phyloP scores from a whole-genome alignment of 2,113 vertebrate genomes.

The Elephas maximus region DNA sequence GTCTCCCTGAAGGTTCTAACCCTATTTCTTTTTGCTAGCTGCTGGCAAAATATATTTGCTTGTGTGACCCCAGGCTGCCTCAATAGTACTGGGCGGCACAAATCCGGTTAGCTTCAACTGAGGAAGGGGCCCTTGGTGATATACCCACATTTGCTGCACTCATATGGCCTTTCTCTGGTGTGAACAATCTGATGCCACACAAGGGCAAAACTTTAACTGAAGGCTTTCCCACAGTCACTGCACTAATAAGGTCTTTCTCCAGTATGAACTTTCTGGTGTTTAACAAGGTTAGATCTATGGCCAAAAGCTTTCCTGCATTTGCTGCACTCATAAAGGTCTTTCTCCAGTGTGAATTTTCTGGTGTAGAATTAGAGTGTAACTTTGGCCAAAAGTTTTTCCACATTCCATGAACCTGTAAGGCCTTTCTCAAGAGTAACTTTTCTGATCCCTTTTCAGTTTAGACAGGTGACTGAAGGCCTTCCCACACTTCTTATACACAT shows the following conservation, averaged over 20 bases:
- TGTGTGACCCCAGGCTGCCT: too few species aligned
- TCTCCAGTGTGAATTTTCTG: background rate
- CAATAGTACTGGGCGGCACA: too few species aligned
- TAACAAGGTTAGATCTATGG: background rate
- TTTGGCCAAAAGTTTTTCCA: background rate
- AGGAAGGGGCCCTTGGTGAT: too few species aligned
- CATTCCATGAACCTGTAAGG: too few species aligned
- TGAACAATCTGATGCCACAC: background rate
- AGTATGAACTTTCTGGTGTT: background rate
- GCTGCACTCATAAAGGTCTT: background rate
- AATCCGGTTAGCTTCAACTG: too few species aligned
- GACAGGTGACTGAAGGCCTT: background rate
- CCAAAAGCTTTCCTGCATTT: background rate
- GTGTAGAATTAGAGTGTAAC: too few species aligned
- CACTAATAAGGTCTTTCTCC: background rate
- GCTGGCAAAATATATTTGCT: too few species aligned
- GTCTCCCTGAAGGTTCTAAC: too few species aligned
- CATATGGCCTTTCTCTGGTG: background rate
- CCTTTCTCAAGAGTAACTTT: background rate
- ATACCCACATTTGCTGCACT: background rate
- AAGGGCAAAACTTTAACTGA: background rate
- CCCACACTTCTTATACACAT: background rate
- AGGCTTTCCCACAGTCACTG: background rate
- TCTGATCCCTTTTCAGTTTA: background rate
- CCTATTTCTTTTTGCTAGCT: too few species aligned